Percentiles rank a stretch among this genome's conserved stretches.
Evolutionary conservation across 2,797 vertebrate species (phyloP).

Genomic region (Mareca strepera): DNA sequence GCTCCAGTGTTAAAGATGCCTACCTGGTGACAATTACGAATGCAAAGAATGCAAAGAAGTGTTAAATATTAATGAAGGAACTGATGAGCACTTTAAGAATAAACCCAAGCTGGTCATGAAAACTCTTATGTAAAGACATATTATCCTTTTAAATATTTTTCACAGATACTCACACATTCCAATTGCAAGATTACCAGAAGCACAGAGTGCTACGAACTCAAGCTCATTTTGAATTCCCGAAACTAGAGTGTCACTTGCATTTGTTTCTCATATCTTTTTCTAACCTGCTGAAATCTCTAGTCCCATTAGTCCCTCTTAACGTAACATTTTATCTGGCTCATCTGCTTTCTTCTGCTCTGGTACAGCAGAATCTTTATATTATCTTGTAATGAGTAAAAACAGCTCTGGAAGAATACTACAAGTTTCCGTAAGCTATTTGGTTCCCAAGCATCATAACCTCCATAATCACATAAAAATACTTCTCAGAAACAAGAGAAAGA

Average conservation of each 20-base stretch:
- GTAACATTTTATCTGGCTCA: neutral
- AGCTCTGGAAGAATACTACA: neutral
- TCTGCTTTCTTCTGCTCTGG: neutral
- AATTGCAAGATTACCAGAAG: neutral
- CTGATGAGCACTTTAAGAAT: neutral
- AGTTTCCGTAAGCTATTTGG: neutral
- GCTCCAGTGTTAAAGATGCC: neutral
- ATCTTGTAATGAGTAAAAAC: neutral
- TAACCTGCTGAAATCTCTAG: neutral
- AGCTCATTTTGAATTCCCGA: neutral
- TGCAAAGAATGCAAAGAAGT: neutral
- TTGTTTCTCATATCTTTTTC: neutral
- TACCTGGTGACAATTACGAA: neutral
- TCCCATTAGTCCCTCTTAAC: neutral
- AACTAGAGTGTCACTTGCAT: neutral
- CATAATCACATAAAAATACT: neutral
- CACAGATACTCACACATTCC: neutral
- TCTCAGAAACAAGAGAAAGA: neutral
- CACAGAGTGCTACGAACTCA: neutral
- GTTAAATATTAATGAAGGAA: neutral
- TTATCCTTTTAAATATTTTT: neutral
- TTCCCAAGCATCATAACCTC: neutral
- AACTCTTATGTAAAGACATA: neutral
- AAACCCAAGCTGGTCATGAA: neutral
- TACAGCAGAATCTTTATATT: neutral